Evolutionary conservation across 2,797 vertebrate genomes (phyloP).

Genomic region (Lithobates sylvaticus): DNA sequence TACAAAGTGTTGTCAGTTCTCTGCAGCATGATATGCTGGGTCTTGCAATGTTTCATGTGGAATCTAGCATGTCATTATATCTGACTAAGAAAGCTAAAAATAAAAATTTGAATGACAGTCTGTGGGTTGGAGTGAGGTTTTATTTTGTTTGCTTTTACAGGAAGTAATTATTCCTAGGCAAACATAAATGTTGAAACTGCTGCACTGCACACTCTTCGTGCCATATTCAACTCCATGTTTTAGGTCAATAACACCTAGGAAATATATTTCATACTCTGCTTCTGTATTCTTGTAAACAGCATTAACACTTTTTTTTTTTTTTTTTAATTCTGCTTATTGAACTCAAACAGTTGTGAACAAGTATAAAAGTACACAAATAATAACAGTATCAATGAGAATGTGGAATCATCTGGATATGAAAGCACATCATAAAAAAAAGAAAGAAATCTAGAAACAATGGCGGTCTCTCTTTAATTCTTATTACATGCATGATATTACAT

Average conservation of each 20-base stretch:
- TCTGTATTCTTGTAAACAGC: background rate
- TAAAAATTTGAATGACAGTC: constrained; percentile 48
- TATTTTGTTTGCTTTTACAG: constrained; percentile 47
- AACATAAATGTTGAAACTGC: constrained; percentile 31
- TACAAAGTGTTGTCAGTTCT: background rate
- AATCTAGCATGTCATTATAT: constrained; percentile 45
- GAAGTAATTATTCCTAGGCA: constrained; percentile 46
- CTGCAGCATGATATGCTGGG: background rate
- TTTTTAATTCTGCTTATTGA: too few species aligned
- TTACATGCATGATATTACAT: too few species aligned
- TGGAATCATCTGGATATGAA: too few species aligned
- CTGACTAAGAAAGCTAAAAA: constrained; percentile 51
- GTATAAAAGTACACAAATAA: too few species aligned
- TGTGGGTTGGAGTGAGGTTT: constrained; percentile 46
- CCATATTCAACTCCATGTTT: constrained; percentile 4
- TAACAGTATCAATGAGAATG: too few species aligned
- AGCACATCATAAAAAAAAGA: too few species aligned
- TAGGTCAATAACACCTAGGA: background rate
- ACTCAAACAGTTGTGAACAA: too few species aligned
- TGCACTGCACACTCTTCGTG: background rate
- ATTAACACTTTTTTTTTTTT: too few species aligned
- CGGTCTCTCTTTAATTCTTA: too few species aligned
- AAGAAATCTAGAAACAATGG: too few species aligned
- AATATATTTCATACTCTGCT: background rate
- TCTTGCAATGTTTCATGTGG: constrained; percentile 33